These are phyloP conservation scores for Brachystomella parvula DNA, from an alignment of 1,140 invertebrate species.

Conservation along the genomic window DNA sequence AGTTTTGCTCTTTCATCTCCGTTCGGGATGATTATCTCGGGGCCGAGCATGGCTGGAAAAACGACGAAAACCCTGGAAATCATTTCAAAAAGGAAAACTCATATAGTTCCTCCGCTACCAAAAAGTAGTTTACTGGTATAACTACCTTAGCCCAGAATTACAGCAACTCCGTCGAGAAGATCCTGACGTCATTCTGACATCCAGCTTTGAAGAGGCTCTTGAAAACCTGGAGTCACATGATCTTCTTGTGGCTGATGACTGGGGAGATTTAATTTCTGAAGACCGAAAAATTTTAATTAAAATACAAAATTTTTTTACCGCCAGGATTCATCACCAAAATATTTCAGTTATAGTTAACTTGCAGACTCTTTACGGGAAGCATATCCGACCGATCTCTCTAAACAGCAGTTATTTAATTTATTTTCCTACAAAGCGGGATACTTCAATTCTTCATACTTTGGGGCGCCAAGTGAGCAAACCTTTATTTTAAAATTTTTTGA, in stretches of 20 bases:
- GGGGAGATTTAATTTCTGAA: not conserved
- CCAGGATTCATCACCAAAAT: not conserved
- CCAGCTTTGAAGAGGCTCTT: not conserved
- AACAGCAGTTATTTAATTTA: too few relatives aligned
- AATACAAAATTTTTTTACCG: not conserved
- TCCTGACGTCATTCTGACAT: not conserved
- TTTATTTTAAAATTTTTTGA: not conserved
- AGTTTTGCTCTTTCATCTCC: not conserved
- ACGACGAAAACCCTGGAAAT: not conserved
- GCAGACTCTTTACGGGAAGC: too few relatives aligned
- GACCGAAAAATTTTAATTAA: not conserved
- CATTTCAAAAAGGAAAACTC: not conserved
- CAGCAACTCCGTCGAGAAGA: not conserved
- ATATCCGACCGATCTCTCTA: too few relatives aligned
- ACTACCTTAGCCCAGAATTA: not conserved
- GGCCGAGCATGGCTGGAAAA: not conserved
- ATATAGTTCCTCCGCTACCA: not conserved
- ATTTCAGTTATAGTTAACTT: not conserved
- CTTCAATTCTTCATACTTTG: not conserved
- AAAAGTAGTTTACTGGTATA: not conserved
- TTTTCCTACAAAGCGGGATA: not conserved
- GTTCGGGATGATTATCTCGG: not conserved
- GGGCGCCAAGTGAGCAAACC: not conserved
- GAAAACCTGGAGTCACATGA: not conserved
- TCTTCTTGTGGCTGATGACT: not conserved